phyloP scores from a whole-genome alignment of 1,140 invertebrate species.

The Drosophila setifemur region DNA sequence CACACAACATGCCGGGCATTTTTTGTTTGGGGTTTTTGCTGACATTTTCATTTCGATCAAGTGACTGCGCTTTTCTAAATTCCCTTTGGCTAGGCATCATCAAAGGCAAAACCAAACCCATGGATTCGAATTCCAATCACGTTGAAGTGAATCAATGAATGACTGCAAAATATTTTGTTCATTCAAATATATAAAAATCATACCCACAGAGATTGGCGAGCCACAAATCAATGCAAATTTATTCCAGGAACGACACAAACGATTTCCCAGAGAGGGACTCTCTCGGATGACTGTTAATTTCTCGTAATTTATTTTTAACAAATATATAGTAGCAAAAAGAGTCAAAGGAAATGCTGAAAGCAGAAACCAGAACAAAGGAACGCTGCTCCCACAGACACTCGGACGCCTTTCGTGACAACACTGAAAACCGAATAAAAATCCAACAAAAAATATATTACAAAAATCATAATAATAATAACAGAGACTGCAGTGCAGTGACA shows the following conservation, averaged over 20 bases:
- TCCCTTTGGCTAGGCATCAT: slow-evolving; percentile 13
- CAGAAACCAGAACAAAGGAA: slow-evolving; percentile 8
- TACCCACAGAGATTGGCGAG: too few relatives aligned
- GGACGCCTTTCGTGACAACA: slow-evolving; percentile 52
- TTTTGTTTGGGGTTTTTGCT: slow-evolving; percentile 2
- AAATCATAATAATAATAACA: slow-evolving; percentile 9
- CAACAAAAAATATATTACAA: slow-evolving; percentile 2
- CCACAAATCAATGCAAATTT: slow-evolving; percentile 45
- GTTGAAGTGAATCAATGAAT: slow-evolving; percentile 46
- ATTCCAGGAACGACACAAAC: slow-evolving; percentile 41
- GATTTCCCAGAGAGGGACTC: slow-evolving; percentile 9
- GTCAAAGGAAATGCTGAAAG: slow-evolving; percentile 5
- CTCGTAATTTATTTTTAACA: slow-evolving; percentile 53
- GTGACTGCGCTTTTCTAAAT: slow-evolving; percentile 3
- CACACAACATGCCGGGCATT: slow-evolving; percentile 13
- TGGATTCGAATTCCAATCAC: slow-evolving; percentile 51
- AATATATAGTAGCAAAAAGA: slow-evolving; percentile 1
- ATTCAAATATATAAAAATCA: neutral
- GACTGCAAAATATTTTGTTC: slow-evolving; percentile 4
- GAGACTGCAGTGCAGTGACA: slow-evolving; percentile 4
- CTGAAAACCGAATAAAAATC: neutral
- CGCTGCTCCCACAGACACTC: slow-evolving; percentile 43
- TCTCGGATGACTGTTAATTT: slow-evolving; percentile 57
- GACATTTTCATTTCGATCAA: slow-evolving; percentile 18
- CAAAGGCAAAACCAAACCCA: neutral